A percentile compares a stretch with the other conserved stretches of the same genome.
Evolutionary conservation across 2,113 vertebrate genomes (phyloP).

Genomic region (Corapipo altera): DNA sequence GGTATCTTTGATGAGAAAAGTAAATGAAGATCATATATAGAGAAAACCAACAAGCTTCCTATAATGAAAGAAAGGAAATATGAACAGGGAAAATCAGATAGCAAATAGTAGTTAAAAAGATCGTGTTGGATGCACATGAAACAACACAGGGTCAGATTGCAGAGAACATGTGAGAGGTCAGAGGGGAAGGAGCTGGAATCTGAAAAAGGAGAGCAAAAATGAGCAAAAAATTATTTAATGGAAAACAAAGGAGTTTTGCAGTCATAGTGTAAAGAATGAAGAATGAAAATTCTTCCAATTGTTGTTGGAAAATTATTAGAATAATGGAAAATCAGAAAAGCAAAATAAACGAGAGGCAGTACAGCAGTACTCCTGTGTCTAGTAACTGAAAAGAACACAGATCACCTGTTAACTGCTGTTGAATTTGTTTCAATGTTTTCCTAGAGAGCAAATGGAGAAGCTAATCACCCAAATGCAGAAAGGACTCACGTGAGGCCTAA

Average conservation of each 20-base stretch:
- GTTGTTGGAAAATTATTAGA: neutral
- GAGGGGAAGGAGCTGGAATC: neutral
- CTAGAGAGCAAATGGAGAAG: neutral
- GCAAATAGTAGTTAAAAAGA: neutral
- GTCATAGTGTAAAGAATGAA: neutral
- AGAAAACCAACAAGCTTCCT: neutral
- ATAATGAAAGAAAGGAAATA: neutral
- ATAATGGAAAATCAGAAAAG: neutral
- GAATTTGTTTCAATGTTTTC: neutral
- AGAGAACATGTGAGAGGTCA: neutral
- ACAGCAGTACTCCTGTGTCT: neutral
- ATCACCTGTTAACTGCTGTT: neutral
- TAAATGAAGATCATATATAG: neutral
- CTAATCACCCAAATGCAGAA: neutral
- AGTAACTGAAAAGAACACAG: neutral
- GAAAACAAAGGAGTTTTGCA: neutral
- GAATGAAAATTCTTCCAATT: neutral
- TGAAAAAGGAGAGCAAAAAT: neutral
- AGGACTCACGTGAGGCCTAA: neutral
- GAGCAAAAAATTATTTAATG: neutral
- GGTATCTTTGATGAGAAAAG: neutral
- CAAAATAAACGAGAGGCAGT: neutral
- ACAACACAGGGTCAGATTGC: neutral
- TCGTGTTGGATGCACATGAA: neutral
- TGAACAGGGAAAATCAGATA: neutral